phyloP scores from a whole-genome alignment of 2,888 invertebrate species.

The Monoplex corrugatus region DNA sequence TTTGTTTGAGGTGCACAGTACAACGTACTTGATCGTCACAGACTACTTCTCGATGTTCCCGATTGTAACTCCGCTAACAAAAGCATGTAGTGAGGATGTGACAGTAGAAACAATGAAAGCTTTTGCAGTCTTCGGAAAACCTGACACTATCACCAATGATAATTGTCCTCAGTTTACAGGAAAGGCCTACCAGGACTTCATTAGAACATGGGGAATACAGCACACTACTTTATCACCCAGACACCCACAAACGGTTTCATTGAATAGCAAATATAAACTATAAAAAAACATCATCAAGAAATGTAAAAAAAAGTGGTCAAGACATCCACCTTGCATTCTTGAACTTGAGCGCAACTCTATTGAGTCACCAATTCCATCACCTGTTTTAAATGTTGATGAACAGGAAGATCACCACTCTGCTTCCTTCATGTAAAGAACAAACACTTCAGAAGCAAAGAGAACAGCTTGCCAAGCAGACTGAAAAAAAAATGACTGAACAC shows the following conservation, averaged over 20 bases:
- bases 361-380: background rate
- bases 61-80: background rate
- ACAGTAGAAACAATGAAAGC: background rate
- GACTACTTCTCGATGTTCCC: background rate
- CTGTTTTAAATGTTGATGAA: background rate
- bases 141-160: background rate
- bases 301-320: background rate
- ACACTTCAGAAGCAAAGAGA: background rate
- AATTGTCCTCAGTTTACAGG: background rate
- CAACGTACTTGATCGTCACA: background rate
- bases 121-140: background rate
- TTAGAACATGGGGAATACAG: background rate
- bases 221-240: slow-evolving; percentile 4
- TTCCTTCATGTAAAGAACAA: background rate
- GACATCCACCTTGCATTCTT: background rate
- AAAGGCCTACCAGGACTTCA: slow-evolving; percentile 1
- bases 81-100: background rate
- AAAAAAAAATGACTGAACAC: background rate
- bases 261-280: background rate
- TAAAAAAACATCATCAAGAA: slow-evolving; percentile 8
- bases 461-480: background rate
- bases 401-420: background rate
- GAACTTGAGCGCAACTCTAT: background rate
- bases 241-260: background rate
- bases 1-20: background rate